Evolutionary conservation across 2,888 invertebrate species (phyloP).

Genomic region (Hydropsyche betteni): DNA sequence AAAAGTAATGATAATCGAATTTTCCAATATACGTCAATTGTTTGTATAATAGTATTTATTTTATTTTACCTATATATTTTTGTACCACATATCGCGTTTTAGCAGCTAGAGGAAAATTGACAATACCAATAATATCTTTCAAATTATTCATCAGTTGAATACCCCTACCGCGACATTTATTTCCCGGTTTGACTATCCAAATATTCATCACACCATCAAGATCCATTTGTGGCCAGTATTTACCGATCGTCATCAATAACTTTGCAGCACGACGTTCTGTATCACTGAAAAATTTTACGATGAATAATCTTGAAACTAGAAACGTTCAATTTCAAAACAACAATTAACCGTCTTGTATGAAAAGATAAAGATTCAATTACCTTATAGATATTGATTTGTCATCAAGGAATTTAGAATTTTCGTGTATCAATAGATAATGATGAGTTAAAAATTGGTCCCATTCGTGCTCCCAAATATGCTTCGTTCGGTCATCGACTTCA

Average conservation of each 20-base stretch:
- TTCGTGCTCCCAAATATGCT: constrained; percentile 81
- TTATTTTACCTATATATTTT: constrained; percentile 86
- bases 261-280: constrained; percentile 67
- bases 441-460: constrained; percentile 88
- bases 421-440: constrained; percentile 74
- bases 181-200: constrained; percentile 96
- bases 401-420: constrained; percentile 66
- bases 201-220: constrained; percentile 88
- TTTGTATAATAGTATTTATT: background rate
- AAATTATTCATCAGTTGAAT: constrained; percentile 87
- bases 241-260: constrained; percentile 72
- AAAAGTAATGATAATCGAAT: constrained; percentile 50
- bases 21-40: background rate
- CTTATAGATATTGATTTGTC: constrained; percentile 59
- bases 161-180: constrained; percentile 90
- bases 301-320: no score
- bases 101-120: constrained; percentile 73
- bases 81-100: constrained; percentile 90
- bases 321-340: no score
- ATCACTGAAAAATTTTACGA: constrained; percentile 56
- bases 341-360: no score
- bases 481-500: constrained; percentile 71
- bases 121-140: constrained; percentile 80
- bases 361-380: constrained; percentile 53
- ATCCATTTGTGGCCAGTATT: constrained; percentile 83